Evolutionary conservation across 2,797 vertebrate species (phyloP), one percentile per base, ranked within the genome.

Genomic region (Coregonus suidteri): DNA sequence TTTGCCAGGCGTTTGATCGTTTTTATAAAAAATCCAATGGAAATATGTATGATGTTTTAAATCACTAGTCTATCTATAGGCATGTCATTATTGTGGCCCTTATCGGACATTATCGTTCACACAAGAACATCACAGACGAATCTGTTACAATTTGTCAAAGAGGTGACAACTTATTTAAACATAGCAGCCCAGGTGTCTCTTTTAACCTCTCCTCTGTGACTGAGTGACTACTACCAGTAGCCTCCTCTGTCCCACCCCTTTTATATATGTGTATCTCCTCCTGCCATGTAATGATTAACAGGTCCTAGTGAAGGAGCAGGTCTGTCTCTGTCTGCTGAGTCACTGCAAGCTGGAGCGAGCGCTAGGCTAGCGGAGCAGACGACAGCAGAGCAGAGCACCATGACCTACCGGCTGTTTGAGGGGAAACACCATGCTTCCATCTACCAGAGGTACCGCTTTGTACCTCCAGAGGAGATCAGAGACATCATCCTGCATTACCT

Each of bases 351-450:
- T 20, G n/a, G 41, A 52, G 20, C 0, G 70, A 15, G 35, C 31
- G 18, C 18, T 47, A 70, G 35, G 13, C 18, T 47, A 52, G 69
- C 9, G 20, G 70, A 53, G 18, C 13, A 30, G 47, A 1, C 25
- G 0, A 71, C 4, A 4, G 7, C 9, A 51, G 16, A 4, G 7
- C 9, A 51, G 16, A 65, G 73, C 64, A 82, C 9, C 31, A 93
- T 94, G 93, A 74, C 92, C 0, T 69, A 88, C 81, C 85, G 79
- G 18, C 74, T 94, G 79, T 94, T 94, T 82, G 93, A 94, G 77
- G 93, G 86, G 75, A 93, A 92, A 84, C 84, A 92, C 35, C 94
- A 94, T 62, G 90, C 94, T 2, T 86, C 88, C 6, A n/a, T 92
- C 56, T 94, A 94, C 82, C 92, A 93, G 59, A 89, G 83, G 79